Base-by-base conservation (phyloP, 2,797 vertebrate species). In the Urocyon cinereoargenteus region DNA sequence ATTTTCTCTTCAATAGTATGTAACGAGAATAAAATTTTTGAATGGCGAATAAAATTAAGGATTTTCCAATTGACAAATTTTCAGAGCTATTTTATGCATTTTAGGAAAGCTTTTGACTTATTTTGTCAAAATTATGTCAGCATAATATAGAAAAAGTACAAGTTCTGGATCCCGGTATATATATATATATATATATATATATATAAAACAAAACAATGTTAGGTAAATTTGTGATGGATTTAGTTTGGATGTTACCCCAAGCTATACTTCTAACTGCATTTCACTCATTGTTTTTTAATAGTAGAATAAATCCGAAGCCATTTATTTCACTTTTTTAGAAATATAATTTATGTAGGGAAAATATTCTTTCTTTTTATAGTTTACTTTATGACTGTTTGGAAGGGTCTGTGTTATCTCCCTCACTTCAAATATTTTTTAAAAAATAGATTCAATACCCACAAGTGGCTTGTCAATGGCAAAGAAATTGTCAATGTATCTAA, bases 261-360 rank as follows among this genome's bases (percentile, higher is more conserved):
- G 15, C n/a, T 68, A 64, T 70, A 40, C 7, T 61, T 93, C 45
- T 79, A 87, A 90, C 36, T 12, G 26, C 82, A 95, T n/a, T 61
- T 66, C 16, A 87, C 28, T 91, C 75, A 36, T 82, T 62, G 28
- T 87, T 84, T 91, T 82, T 77, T 51, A 73, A 19, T n/a, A 51
- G 26, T 57, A 84, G 72, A 97, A 87, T 72, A 87, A 73, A 96
- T 87, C 40, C 45, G 11, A 90, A 82, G 22, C 9, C 36, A 81
- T 84, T 85, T 28, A 73, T 84, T 73, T 79, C 77, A 83, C 49
- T 49, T 86, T 40, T 66, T 59, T n/a, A 75, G 31, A 91, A 84
- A 86, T 28, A 87, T 34, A 57, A 55, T 83, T 88, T 73, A 12
- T 68, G 22, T 45, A 26, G 2, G 22, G 12, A 24, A 84, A 91